Conservation (phyloP, 2,888 invertebrate species). For the Blera fallax region DNA sequence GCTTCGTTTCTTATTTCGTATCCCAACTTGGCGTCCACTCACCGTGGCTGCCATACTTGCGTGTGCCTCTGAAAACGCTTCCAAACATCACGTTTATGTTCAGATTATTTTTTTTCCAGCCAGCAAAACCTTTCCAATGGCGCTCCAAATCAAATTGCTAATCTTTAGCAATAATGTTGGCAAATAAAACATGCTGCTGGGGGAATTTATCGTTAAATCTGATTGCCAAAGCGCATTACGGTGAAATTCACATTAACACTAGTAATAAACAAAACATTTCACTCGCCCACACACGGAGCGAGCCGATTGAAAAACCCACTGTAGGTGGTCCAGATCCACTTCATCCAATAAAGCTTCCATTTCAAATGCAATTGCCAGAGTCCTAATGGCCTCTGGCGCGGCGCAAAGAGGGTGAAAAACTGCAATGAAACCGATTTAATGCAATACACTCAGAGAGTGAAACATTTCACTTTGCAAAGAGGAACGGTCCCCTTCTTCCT, state of each 20-base stretch:
- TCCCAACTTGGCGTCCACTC: neutral
- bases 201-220: slow-evolving; percentile 63
- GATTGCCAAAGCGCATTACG: slow-evolving; percentile 67
- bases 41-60: neutral
- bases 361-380: slow-evolving; percentile 68
- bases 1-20: too few species aligned
- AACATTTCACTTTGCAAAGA: slow-evolving; percentile 65
- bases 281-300: slow-evolving; percentile 32
- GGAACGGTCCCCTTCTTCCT: neutral
- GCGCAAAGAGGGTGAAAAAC: slow-evolving; percentile 57
- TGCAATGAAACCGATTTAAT: slow-evolving; percentile 68
- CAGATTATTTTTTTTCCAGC: neutral
- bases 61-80: neutral
- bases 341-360: slow-evolving; percentile 56
- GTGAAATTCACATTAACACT: slow-evolving; percentile 65
- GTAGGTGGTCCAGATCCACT: slow-evolving; percentile 31
- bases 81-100: neutral
- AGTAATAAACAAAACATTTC: slow-evolving; percentile 68
- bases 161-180: slow-evolving; percentile 24
- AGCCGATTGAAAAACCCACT: neutral
- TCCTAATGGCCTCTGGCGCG: slow-evolving; percentile 58
- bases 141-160: neutral
- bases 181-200: slow-evolving; percentile 40
- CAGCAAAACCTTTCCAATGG: neutral
- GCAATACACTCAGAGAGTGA: slow-evolving; percentile 59